Evolutionary conservation across 2,888 invertebrate genomes (phyloP).

Genomic region (Tubulanus polymorphus): DNA sequence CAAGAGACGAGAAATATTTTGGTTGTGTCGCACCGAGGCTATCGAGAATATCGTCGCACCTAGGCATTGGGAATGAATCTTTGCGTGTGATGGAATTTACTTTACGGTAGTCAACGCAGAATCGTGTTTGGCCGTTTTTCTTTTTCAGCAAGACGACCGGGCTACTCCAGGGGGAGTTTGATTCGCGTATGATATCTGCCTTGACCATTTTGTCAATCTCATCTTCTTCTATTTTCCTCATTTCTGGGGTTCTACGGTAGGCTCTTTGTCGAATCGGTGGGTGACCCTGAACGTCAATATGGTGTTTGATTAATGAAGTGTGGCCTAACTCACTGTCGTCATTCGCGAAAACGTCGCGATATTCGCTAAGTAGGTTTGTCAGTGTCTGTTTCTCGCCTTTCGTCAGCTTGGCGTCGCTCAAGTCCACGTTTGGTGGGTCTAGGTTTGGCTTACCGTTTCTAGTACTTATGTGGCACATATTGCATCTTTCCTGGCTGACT

Average conservation of each 20-base stretch:
- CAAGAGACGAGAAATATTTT: conserved; percentile 7
- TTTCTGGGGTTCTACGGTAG: background rate
- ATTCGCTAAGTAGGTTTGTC: background rate
- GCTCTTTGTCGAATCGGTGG: background rate
- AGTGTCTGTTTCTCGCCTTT: background rate
- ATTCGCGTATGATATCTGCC: background rate
- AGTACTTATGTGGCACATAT: too few species aligned
- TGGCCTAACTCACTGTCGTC: background rate
- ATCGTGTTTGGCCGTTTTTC: background rate
- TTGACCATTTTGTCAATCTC: background rate
- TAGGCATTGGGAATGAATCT: background rate
- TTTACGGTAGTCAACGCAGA: background rate
- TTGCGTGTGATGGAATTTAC: background rate
- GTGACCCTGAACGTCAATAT: background rate
- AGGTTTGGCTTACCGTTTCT: background rate
- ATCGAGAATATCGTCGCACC: background rate
- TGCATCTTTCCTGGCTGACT: too few species aligned
- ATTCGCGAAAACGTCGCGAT: background rate
- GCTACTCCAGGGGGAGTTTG: background rate
- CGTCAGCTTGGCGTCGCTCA: background rate
- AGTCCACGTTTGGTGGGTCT: background rate
- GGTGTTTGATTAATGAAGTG: background rate
- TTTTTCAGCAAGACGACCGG: background rate
- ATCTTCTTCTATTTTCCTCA: background rate
- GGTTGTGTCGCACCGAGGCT: background rate